Evolutionary conservation across 2,888 invertebrate species (phyloP), one percentile per base, ranked within the genome.

Genomic region (Caenorhabditis virilis): DNA sequence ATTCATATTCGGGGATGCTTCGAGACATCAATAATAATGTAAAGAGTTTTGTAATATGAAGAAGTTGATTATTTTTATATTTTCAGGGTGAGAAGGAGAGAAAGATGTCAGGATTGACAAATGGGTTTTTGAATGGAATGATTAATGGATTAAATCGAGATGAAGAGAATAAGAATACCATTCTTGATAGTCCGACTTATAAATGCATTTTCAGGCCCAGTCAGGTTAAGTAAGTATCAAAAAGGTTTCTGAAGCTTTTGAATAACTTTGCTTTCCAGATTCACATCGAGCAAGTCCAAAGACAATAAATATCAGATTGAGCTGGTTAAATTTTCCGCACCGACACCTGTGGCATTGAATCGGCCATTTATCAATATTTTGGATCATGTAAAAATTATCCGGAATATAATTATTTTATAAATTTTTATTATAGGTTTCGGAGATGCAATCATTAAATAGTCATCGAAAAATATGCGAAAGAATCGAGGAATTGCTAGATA

Each of bases 361-460:
- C 78, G 79, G 39, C 84, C 84, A n/a, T 75, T 83, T 41, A 83
- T 84, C 53, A 79, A 80, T 61, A 76, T 84, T 48, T 54, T 84
- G 47, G 82, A 82, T 61, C 82, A 73, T 62, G 57, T 65, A n/a
- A n/a, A n/a, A n/a, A n/a, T n/a, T n/a, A n/a, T n/a, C n/a, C n/a
- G n/a, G n/a, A n/a, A n/a, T n/a, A n/a, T n/a, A n/a, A n/a, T n/a
- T n/a, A n/a, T n/a, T n/a, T n/a, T n/a, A n/a, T n/a, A n/a, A n/a
- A n/a, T n/a, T n/a, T n/a, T n/a, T n/a, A n/a, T n/a, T n/a, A n/a
- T n/a, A n/a, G n/a, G n/a, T n/a, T 2, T 69, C 74, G 1, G 74
- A 71, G 33, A 61, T 71, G 51, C 79, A 77, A 49, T 67, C 72
- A 11, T 22, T 51, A 6, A 43, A 41, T 15, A 64, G 63, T 42